Base-by-base conservation (phyloP, 2,888 invertebrate species). In the Dynastes hyllus region DNA sequence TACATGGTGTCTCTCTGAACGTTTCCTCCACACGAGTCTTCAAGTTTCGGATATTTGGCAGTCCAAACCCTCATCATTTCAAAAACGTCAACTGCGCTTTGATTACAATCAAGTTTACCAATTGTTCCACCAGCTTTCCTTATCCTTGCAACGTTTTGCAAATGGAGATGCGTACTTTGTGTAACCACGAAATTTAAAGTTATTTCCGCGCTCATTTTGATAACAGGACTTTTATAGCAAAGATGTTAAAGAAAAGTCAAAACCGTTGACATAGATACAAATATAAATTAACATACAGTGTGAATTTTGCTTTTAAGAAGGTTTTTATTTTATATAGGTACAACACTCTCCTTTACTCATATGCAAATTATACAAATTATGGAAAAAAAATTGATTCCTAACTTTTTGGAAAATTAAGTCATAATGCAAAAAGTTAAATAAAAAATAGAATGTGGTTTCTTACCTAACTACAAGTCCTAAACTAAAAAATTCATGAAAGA, bases 11-110 rank as follows among this genome's bases (percentile, higher is more conserved):
- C 79, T 32, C 73, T 78, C 8, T 73, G 67, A 40, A 51, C 9
- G 40, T 81, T 78, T 11, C 77, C 75, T 29, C 81, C 81, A 11
- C 79, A 78, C 13, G 22, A n/a, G 16, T 58, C 27, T 40, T 51
- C 32, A 8, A 32, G 13, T 6, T 67, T 29, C 3, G 83, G 83
- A 75, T 78, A 80, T 65, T 66, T 78, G 0, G 75, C 29, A 45
- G 79, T 76, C 83, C 83, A 83, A 9, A 66, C 75, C 0, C 53
- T 37, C 0, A 53, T 75, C 32, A 81, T 53, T 37, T 79, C 79
- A 6, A 61, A 55, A 3, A 80, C 78, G 11, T 61, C 77, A 27
- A 83, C 29, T 2, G n/a, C 29, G 5, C 79, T 55, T 9, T 80
- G 61, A 29, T 32, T 27, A 22, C 80, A 80, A 4, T 50, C 61